Evolutionary conservation across 2,113 vertebrate genomes (phyloP).

Genomic region (Leptocoma aspasia): DNA sequence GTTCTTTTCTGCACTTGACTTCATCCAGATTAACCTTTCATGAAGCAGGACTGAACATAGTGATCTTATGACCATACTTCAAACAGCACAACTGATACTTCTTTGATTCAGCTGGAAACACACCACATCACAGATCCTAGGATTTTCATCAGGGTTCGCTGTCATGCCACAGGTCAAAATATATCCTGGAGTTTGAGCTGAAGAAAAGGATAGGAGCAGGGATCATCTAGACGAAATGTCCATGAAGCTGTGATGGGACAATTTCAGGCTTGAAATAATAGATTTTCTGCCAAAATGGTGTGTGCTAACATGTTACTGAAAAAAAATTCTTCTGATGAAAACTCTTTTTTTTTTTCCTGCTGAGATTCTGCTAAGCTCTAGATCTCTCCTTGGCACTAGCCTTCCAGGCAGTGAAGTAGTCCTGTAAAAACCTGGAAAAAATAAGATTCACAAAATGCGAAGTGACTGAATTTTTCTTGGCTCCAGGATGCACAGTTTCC

Average conservation of each 20-base stretch:
- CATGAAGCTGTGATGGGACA: too few species aligned
- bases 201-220: neutral
- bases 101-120: neutral
- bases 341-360: neutral
- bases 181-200: neutral
- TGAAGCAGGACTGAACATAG: neutral
- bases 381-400: neutral
- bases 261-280: neutral
- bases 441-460: neutral
- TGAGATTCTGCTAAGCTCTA: neutral
- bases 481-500: neutral
- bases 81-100: neutral
- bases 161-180: neutral
- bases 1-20: neutral
- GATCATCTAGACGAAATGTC: neutral
- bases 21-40: neutral
- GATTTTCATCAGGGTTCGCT: neutral
- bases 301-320: neutral
- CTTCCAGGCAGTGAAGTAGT: neutral
- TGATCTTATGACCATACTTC: neutral
- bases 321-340: neutral
- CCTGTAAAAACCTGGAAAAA: neutral
- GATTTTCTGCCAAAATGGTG: neutral
- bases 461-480: neutral
- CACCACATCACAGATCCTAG: neutral